Percentiles rank a stretch among this genome's conserved stretches.
These are phyloP conservation scores for Celastrina argiolus DNA, from an alignment of 2,888 invertebrate species.

Conservation along the genomic window DNA sequence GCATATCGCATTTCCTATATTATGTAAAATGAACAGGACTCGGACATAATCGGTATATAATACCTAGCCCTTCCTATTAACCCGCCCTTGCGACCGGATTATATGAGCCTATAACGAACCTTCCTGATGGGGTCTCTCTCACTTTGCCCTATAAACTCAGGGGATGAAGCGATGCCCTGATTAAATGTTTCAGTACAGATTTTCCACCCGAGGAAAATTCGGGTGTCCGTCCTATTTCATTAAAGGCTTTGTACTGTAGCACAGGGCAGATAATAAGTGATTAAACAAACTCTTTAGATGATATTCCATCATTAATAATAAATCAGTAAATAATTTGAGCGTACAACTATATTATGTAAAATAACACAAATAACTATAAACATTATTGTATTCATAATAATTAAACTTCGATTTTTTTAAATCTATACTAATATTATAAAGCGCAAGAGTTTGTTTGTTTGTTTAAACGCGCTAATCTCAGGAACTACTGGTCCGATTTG, in stretches of 20 bases:
- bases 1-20: constrained; percentile 28
- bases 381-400: no score
- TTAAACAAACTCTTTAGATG: no score
- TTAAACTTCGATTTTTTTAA: no score
- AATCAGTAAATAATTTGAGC: no score
- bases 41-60: constrained; percentile 62
- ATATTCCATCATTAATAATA: no score
- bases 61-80: constrained; percentile 69
- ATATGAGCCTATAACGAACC: constrained; percentile 50
- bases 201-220: constrained; percentile 5
- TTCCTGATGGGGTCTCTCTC: constrained; percentile 28
- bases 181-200: constrained; percentile 25
- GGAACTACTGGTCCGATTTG: no score
- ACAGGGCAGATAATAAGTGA: no score
- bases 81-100: constrained; percentile 50
- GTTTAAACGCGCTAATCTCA: no score
- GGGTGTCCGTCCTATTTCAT: background rate
- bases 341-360: no score
- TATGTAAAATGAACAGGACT: constrained; percentile 63
- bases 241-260: background rate
- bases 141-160: constrained; percentile 43
- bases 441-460: no score
- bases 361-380: no score
- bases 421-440: no score
- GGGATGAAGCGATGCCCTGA: constrained; percentile 40